Evolutionary conservation across 2,797 vertebrate species (phyloP).

Genomic region (Dendrocincla fuliginosa): DNA sequence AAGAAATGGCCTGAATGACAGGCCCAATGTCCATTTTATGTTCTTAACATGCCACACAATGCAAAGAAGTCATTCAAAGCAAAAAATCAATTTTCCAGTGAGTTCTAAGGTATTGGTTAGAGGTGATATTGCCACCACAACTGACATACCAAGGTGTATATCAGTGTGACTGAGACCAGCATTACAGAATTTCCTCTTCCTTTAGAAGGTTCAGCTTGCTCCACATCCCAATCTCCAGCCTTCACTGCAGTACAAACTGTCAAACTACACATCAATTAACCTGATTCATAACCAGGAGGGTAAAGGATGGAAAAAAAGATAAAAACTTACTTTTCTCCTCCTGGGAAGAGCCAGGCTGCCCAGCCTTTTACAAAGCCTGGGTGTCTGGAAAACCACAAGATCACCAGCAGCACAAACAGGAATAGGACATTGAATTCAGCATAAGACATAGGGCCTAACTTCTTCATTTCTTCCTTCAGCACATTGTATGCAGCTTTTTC

Average conservation of each 20-base stretch:
- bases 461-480: constrained; percentile 84
- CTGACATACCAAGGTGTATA: neutral
- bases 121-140: neutral
- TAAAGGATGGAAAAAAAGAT: fast-evolving
- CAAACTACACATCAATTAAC: neutral
- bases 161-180: neutral
- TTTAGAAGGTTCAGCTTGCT: neutral
- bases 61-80: neutral
- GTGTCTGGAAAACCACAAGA: constrained; percentile 92
- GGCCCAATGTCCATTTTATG: neutral
- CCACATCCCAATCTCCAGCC: neutral
- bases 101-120: neutral
- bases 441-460: constrained; percentile 87
- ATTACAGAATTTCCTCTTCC: neutral
- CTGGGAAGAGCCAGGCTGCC: constrained; percentile 83
- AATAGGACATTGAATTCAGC: constrained; percentile 87
- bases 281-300: neutral
- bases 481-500: constrained; percentile 84
- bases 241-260: neutral
- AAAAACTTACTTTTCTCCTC: constrained; percentile 81
- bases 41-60: neutral
- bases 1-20: neutral
- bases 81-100: neutral
- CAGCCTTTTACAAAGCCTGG: constrained; percentile 92
- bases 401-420: constrained; percentile 86